Evolutionary conservation across 2,113 vertebrate genomes (phyloP).

Genomic region (Penelope pileata): DNA sequence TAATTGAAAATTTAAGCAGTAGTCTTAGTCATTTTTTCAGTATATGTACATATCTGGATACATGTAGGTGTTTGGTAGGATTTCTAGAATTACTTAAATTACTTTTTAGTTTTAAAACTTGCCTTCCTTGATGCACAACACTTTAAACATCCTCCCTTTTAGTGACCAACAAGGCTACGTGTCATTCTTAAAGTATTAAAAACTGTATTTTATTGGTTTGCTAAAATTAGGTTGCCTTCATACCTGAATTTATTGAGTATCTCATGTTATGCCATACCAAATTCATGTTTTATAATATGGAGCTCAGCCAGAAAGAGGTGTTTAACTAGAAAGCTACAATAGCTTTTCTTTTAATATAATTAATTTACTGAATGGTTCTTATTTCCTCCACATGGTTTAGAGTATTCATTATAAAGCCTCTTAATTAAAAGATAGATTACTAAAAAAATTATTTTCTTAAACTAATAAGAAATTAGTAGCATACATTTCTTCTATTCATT

Average conservation of each 20-base stretch:
- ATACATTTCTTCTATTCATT: neutral
- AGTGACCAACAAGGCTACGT: neutral
- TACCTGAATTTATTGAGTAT: neutral
- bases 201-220: neutral
- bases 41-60: neutral
- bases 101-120: neutral
- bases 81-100: neutral
- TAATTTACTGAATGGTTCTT: neutral
- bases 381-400: neutral
- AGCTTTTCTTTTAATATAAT: rapidly evolving
- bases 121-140: neutral
- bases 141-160: neutral
- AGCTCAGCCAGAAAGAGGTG: neutral
- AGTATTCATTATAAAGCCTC: neutral
- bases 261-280: neutral
- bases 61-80: neutral
- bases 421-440: neutral
- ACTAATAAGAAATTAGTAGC: neutral
- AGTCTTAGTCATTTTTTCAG: neutral
- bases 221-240: neutral
- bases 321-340: neutral
- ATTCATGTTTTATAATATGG: neutral
- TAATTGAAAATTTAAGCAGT: neutral
- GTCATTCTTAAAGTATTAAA: neutral
- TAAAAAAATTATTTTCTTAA: neutral